phyloP scores from a whole-genome alignment of 2,113 vertebrate species.

The Campylomormyrus numenius region DNA sequence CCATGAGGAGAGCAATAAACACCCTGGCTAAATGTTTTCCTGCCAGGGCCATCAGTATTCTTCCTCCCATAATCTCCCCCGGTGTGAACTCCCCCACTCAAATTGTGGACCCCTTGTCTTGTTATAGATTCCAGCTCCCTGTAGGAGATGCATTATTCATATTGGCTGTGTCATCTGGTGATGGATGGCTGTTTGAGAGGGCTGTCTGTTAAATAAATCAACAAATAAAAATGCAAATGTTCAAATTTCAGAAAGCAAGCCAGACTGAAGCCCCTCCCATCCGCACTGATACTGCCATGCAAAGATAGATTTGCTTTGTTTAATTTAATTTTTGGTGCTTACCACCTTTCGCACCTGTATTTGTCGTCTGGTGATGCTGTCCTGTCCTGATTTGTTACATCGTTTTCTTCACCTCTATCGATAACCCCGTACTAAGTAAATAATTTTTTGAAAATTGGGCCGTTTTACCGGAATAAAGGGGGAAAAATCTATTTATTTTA shows the following conservation, averaged over 20 bases:
- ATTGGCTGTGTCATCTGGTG: constrained; percentile 62
- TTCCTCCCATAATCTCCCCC: constrained; percentile 38
- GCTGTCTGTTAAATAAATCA: constrained; percentile 77
- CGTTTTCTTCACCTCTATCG: neutral
- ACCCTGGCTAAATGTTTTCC: constrained; percentile 42
- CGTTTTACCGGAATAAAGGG: neutral
- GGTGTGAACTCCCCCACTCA: constrained; percentile 47
- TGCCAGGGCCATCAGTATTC: constrained; percentile 51
- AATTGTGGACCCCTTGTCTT: constrained; percentile 37
- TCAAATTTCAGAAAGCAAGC: constrained; percentile 66
- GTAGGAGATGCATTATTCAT: constrained; percentile 74
- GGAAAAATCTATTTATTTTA: neutral
- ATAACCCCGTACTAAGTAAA: neutral
- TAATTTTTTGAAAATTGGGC: neutral
- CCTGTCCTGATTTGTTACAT: neutral
- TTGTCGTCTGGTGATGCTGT: neutral
- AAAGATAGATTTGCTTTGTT: constrained; percentile 52
- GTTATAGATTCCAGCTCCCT: constrained; percentile 69
- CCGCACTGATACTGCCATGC: constrained; percentile 45
- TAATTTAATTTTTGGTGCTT: constrained; percentile 34
- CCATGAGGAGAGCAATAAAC: constrained; percentile 45
- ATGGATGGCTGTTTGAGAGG: constrained; percentile 73
- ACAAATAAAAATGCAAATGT: constrained; percentile 79
- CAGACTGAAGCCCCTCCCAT: constrained; percentile 55
- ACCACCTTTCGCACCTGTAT: constrained; percentile 19